Evolutionary conservation across 2,113 vertebrate genomes (phyloP).

Genomic region (Cardinalis cardinalis): DNA sequence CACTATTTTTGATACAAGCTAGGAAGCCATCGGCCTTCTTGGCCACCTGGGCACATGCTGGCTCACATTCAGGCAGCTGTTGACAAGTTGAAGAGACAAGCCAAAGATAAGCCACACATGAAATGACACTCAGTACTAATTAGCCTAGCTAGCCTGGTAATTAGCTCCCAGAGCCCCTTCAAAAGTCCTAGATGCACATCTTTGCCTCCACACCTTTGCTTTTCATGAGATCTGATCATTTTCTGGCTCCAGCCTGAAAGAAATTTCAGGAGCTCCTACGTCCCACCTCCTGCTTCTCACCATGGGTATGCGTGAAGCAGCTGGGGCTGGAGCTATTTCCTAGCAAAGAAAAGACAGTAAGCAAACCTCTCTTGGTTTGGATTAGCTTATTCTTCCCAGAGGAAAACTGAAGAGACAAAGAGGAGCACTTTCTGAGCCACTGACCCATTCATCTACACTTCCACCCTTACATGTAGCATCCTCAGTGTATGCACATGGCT

Average conservation of each 20-base stretch:
- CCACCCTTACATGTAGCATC: not conserved
- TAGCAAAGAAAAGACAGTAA: not conserved
- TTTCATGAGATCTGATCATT: not conserved
- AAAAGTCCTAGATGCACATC: not conserved
- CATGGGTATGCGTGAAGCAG: fast-evolving
- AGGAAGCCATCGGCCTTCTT: not conserved
- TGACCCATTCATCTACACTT: not conserved
- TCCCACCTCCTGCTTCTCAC: not conserved
- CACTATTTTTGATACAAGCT: not conserved
- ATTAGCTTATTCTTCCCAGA: not conserved
- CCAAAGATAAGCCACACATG: not conserved
- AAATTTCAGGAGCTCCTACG: not conserved
- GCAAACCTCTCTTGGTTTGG: not conserved
- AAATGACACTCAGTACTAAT: not conserved
- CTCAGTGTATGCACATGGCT: not conserved
- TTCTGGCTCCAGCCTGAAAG: not conserved
- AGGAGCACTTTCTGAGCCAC: not conserved
- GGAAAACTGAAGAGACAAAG: not conserved
- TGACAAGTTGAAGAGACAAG: not conserved
- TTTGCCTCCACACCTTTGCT: not conserved
- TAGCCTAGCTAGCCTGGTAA: not conserved
- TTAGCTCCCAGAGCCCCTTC: not conserved
- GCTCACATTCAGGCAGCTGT: not conserved
- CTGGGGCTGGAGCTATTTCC: not conserved
- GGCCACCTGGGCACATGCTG: not conserved